Evolutionary conservation across 2,888 invertebrate genomes (phyloP), one percentile per base, ranked within the genome.

Genomic region (Hypsopygia costalis): DNA sequence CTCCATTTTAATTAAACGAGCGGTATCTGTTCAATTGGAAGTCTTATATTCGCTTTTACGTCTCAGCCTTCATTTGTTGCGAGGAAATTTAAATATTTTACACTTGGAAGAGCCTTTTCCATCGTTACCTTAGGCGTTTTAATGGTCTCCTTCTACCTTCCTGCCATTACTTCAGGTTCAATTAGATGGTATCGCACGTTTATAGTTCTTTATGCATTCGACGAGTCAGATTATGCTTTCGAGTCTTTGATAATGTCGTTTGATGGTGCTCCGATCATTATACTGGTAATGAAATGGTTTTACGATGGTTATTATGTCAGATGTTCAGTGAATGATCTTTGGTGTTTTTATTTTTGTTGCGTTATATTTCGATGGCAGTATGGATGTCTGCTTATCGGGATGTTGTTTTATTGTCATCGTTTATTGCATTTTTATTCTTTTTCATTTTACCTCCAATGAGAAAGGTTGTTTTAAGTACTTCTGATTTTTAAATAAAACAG

Each of bases 151-250:
- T 54, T 52, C 54, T 43, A 52, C 66, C 60, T 53, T 64, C 52
- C 57, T 48, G 34, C 66, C 75, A 71, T 85, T 77, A 81, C 71
- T 80, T 60, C 58, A 62, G 64, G 70, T 85, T 87, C 83, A 86
- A 86, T 87, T 85, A 85, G 85, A 87, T 86, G 78, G 80, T 86
- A 87, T 87, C 86, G 77, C 81, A 83, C 85, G 58, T 85, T 86
- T 81, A 86, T 83, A 86, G 85, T 86, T 83, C 83, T 86, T 86
- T 86, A 82, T 81, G 83, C 78, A 85, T 86, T 81, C 69, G 71
- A 62, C 65, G 62, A 77, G 74, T 71, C 58, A 80, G 85, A 87
- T 86, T 81, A 81, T 81, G 77, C 74, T 73, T 70, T 67, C 54
- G 69, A 66, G 66, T 72, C 65, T 63, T 52, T 78, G 81, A 82